Evolutionary conservation across 2,888 invertebrate genomes (phyloP).

Genomic region (Leucophenga montana): DNA sequence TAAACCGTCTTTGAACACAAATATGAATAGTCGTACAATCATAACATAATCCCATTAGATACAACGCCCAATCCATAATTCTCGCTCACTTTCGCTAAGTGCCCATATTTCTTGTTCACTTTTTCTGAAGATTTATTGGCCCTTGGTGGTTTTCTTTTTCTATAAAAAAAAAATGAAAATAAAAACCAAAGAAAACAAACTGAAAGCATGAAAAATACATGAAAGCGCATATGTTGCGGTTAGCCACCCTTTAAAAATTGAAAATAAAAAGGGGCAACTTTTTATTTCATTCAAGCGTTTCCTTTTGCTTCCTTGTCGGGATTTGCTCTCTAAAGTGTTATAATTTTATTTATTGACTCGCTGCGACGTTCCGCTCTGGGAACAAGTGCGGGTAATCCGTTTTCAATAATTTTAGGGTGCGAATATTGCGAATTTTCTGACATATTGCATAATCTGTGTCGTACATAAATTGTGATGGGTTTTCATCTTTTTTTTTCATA

Average conservation of each 20-base stretch:
- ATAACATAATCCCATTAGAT: too few species aligned
- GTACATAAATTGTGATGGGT: neutral
- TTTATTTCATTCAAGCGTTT: too few species aligned
- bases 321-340: conserved; percentile 19
- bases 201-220: conserved; percentile 20
- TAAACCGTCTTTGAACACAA: too few species aligned
- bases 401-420: conserved; percentile 28
- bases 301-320: neutral
- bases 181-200: too few species aligned
- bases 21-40: too few species aligned
- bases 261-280: conserved; percentile 20
- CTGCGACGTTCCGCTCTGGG: neutral
- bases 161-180: too few species aligned
- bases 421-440: conserved; percentile 19
- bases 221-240: conserved; percentile 24
- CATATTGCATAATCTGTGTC: conserved; percentile 8
- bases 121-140: conserved; percentile 21
- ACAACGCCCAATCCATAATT: conserved; percentile 12
- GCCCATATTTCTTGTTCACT: conserved; percentile 7
- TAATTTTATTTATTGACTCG: conserved; percentile 27
- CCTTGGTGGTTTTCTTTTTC: conserved; percentile 7
- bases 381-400: conserved; percentile 25
- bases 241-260: conserved; percentile 21
- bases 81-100: conserved; percentile 11
- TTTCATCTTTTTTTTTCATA: conserved; percentile 1